A percentile compares a stretch with the other conserved stretches of the same genome.
Conservation (phyloP, 1,140 invertebrate species). For the Tetramorium alpestre region DNA sequence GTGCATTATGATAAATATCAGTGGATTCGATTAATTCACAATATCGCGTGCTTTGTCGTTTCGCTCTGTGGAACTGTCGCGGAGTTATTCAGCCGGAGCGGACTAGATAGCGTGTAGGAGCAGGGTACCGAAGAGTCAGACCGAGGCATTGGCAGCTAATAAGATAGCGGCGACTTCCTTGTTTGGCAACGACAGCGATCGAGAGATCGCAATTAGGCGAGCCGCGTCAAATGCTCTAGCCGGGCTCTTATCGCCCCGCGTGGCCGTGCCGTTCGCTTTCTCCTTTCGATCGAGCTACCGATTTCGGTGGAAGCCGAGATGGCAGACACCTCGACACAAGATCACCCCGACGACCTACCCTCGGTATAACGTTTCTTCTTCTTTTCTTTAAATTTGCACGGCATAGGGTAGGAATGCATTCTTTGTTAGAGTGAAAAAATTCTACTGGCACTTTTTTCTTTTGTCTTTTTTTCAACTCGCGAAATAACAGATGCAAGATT, state of each 20-base stretch:
- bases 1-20: slow-evolving; percentile 23
- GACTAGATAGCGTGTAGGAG: slow-evolving; percentile 46
- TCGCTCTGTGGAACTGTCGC: slow-evolving; percentile 11
- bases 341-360: background rate
- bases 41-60: slow-evolving; percentile 21
- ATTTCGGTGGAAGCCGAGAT: slow-evolving; percentile 65
- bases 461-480: background rate
- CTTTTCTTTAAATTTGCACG: background rate
- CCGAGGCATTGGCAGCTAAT: slow-evolving; percentile 63
- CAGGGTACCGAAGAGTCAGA: slow-evolving; percentile 66
- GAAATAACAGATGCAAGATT: slow-evolving; percentile 29
- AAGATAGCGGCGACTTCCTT: slow-evolving; percentile 75
- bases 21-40: slow-evolving; percentile 10
- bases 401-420: background rate
- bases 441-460: background rate
- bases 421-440: background rate
- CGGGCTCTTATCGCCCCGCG: slow-evolving; percentile 71
- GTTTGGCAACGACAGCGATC: slow-evolving; percentile 73
- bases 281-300: slow-evolving; percentile 71
- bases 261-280: slow-evolving; percentile 76
- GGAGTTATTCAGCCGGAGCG: slow-evolving; percentile 33
- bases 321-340: slow-evolving; percentile 37
- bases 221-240: slow-evolving; percentile 77
- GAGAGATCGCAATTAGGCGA: slow-evolving; percentile 78
- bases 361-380: background rate